phyloP scores from a whole-genome alignment of 2,797 vertebrate species.

The Gallirallus australis region DNA sequence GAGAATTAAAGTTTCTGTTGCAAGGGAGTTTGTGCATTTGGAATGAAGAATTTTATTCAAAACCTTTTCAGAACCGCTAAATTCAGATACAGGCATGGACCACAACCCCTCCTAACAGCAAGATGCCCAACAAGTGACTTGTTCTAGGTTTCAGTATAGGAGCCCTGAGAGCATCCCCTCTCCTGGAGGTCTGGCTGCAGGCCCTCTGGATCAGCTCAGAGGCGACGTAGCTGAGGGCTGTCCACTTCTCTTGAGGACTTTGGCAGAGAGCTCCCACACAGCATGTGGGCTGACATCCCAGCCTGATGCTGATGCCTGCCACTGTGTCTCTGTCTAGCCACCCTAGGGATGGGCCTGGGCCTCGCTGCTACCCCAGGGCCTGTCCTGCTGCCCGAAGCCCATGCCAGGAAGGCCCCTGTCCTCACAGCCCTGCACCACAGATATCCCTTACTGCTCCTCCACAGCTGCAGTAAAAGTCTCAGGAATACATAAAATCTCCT shows the following conservation, averaged over 20 bases:
- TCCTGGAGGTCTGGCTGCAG: not conserved
- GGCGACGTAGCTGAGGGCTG: rapidly evolving
- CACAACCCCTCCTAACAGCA: not conserved
- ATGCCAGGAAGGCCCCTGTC: not conserved
- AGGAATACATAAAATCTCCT: not conserved
- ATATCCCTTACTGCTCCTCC: not conserved
- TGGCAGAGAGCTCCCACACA: not conserved
- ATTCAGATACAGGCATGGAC: not conserved
- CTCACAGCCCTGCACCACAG: not conserved
- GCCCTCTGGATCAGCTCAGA: not conserved
- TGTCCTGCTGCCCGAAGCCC: rapidly evolving
- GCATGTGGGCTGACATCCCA: not conserved
- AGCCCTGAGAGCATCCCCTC: rapidly evolving
- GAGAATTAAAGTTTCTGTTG: not conserved
- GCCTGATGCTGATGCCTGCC: not conserved
- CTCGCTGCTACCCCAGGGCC: rapidly evolving
- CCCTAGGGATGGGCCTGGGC: too few relatives aligned
- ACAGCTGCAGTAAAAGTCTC: not conserved
- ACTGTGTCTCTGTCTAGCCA: not conserved
- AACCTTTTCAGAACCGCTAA: not conserved
- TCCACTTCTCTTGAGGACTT: not conserved
- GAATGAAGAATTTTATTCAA: not conserved
- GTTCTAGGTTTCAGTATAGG: not conserved
- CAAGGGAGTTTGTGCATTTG: not conserved
- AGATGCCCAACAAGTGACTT: not conserved